phyloP scores from a whole-genome alignment of 2,797 vertebrate genomes.

The Cryptoprocta ferox region DNA sequence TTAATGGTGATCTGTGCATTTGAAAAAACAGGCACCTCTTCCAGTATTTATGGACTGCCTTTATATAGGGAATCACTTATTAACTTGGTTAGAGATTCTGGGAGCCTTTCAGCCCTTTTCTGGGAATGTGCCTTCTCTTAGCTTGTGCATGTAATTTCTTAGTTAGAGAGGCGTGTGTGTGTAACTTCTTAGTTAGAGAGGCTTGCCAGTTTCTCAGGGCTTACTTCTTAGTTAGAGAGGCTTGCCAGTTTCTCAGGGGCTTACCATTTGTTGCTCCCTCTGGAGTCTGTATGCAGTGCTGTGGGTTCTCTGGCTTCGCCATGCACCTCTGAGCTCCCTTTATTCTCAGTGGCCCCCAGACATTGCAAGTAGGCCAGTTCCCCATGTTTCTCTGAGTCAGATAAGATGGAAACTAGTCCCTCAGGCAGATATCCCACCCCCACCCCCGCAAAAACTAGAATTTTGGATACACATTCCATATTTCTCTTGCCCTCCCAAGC shows the following conservation, averaged over 20 bases:
- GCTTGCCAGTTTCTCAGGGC: not conserved
- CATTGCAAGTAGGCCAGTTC: not conserved
- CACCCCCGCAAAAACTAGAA: not conserved
- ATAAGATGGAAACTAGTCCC: not conserved
- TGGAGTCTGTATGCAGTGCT: not conserved
- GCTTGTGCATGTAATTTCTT: not conserved
- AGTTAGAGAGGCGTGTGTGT: too few relatives aligned
- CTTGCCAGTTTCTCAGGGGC: not conserved
- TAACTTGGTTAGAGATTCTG: not conserved
- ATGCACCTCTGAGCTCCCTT: not conserved
- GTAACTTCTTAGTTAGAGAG: not conserved
- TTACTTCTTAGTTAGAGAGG: too few relatives aligned
- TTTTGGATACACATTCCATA: not conserved
- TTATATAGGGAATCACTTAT: not conserved
- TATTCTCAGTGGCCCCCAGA: not conserved
- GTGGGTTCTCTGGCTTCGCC: not conserved
- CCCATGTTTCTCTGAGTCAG: not conserved
- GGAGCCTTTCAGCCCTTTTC: not conserved
- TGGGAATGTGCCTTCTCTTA: not conserved
- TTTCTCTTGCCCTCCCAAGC: not conserved
- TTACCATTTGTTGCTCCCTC: not conserved
- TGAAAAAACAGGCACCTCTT: not conserved
- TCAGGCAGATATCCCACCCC: not conserved
- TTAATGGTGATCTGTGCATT: not conserved
- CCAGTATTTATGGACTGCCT: not conserved